phyloP scores from a whole-genome alignment of 2,888 invertebrate species.

The Phorcus lineatus region DNA sequence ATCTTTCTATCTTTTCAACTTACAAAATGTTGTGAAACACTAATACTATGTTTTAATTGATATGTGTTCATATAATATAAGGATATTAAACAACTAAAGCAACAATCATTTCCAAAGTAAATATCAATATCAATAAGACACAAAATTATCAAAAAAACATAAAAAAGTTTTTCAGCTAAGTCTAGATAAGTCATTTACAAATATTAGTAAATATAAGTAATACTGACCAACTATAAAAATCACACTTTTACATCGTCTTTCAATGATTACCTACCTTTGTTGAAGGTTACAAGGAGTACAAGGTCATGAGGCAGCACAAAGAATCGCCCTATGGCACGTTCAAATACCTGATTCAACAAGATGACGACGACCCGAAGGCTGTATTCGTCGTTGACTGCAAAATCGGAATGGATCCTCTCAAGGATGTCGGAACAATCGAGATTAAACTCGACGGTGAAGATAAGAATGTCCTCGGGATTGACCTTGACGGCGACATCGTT shows the following conservation, averaged over 20 bases:
- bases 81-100: too few relatives aligned
- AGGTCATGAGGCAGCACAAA: slow-evolving; percentile 31
- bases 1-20: too few relatives aligned
- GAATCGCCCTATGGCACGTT: background rate
- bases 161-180: too few relatives aligned
- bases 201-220: too few relatives aligned
- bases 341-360: slow-evolving; percentile 29
- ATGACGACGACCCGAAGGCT: slow-evolving; percentile 30
- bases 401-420: slow-evolving; percentile 31
- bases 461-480: slow-evolving; percentile 27
- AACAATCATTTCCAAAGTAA: too few relatives aligned
- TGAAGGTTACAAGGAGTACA: slow-evolving; percentile 31
- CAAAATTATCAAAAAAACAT: too few relatives aligned
- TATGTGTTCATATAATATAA: too few relatives aligned
- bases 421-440: slow-evolving; percentile 29
- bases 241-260: background rate
- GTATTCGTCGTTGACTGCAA: slow-evolving; percentile 27
- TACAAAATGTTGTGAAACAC: background rate
- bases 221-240: background rate
- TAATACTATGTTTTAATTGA: background rate
- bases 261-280: background rate
- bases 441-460: slow-evolving; percentile 27
- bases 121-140: too few relatives aligned
- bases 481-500: slow-evolving; percentile 33
- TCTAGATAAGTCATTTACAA: too few relatives aligned